phyloP scores from a whole-genome alignment of 2,888 invertebrate genomes.

The Rhorus exstirpatorius region DNA sequence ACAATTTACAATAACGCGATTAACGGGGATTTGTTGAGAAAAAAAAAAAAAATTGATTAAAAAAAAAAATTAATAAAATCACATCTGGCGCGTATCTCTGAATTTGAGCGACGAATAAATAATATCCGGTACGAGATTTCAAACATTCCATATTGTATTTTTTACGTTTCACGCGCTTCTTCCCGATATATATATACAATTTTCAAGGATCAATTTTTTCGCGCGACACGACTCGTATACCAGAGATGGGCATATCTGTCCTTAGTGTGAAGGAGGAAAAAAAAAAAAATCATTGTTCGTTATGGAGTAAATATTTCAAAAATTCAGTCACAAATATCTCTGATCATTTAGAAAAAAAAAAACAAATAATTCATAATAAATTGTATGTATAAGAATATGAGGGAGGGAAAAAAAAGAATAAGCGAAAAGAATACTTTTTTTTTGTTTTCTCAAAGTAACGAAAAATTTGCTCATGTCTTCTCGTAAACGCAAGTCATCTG shows the following conservation, averaged over 20 bases:
- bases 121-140: conserved; percentile 51
- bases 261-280: too few relatives aligned
- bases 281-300: too few relatives aligned
- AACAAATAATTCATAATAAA: neutral
- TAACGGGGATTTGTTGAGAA: conserved; percentile 20
- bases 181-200: neutral
- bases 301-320: too few relatives aligned
- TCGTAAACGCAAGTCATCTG: conserved; percentile 38
- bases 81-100: conserved; percentile 56
- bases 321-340: too few relatives aligned
- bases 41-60: conserved; percentile 35
- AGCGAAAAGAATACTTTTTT: too few relatives aligned
- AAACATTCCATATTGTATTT: conserved; percentile 64
- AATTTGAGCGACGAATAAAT: conserved; percentile 51
- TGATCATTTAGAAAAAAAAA: too few relatives aligned
- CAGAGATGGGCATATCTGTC: neutral
- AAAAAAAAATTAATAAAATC: too few relatives aligned
- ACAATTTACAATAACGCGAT: conserved; percentile 20
- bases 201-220: conserved; percentile 15
- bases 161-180: conserved; percentile 57
- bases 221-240: conserved; percentile 22
- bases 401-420: too few relatives aligned
- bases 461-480: neutral
- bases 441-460: neutral
- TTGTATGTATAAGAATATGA: neutral